phyloP scores from a whole-genome alignment of 1,140 invertebrate genomes.

The Cydia splendana region DNA sequence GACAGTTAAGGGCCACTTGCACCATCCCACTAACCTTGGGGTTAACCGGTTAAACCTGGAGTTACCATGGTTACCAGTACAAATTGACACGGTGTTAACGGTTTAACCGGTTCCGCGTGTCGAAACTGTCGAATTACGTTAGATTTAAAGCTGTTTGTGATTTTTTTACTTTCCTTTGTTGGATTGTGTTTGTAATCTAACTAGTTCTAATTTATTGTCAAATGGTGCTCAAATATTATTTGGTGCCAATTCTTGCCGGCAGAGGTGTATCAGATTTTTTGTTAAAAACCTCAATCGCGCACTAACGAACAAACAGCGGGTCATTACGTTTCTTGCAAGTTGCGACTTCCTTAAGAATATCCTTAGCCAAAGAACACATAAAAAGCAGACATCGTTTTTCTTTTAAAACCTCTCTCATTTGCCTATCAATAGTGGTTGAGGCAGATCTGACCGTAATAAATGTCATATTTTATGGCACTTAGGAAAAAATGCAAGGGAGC shows the following conservation, averaged over 20 bases:
- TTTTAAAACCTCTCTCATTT: constrained; percentile 80
- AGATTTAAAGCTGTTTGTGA: too few species aligned
- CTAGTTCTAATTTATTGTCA: too few species aligned
- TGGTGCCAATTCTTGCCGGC: too few species aligned
- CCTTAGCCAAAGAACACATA: constrained; percentile 77
- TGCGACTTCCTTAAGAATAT: constrained; percentile 68
- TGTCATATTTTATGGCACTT: constrained; percentile 78
- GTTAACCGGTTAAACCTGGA: too few species aligned
- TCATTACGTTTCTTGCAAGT: constrained; percentile 58
- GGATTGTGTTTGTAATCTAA: too few species aligned
- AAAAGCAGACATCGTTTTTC: constrained; percentile 80
- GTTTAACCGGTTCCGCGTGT: too few species aligned
- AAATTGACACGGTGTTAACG: too few species aligned
- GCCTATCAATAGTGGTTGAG: constrained; percentile 79
- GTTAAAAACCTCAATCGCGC: background rate
- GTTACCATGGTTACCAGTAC: too few species aligned
- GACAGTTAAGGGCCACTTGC: background rate
- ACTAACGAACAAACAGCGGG: constrained; percentile 38
- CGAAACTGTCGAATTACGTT: background rate
- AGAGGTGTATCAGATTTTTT: too few species aligned
- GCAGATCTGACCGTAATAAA: constrained; percentile 80
- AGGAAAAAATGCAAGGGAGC: constrained; percentile 78
- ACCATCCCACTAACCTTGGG: too few species aligned
- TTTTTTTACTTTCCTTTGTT: too few species aligned
- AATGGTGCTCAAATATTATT: too few species aligned